phyloP scores from a whole-genome alignment of 2,888 invertebrate species.

The Lasioglossum marginatum region DNA sequence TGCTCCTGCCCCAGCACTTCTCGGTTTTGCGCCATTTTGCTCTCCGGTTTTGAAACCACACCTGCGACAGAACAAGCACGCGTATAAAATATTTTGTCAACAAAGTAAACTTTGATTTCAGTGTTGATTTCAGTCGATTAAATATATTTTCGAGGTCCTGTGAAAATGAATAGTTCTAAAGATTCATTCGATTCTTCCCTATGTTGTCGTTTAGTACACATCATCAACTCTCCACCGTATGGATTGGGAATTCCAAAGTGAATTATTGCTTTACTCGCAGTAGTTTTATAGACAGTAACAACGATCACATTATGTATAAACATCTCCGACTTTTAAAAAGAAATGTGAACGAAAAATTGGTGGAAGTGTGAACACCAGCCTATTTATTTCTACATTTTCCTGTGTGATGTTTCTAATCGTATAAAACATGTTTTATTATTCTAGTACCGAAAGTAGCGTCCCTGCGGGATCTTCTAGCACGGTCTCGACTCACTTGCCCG shows the following conservation, averaged over 20 bases:
- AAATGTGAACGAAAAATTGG: neutral
- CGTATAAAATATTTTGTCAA: neutral
- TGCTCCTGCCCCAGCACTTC: constrained; percentile 99
- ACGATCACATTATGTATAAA: neutral
- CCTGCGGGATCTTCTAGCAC: neutral
- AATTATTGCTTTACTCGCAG: too few species aligned
- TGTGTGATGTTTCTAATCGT: neutral
- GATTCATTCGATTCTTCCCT: neutral
- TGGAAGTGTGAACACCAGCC: neutral
- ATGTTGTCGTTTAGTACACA: too few species aligned
- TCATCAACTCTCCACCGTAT: too few species aligned
- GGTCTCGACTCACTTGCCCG: constrained; percentile 20
- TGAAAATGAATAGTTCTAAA: neutral
- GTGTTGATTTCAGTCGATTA: neutral
- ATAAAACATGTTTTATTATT: neutral
- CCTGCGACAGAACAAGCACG: constrained; percentile 87
- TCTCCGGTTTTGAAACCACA: constrained; percentile 99
- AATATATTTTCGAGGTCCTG: neutral
- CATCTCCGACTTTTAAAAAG: neutral
- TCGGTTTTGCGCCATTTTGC: constrained; percentile 99
- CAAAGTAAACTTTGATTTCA: neutral
- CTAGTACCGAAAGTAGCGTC: constrained; percentile 22
- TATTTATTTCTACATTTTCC: neutral
- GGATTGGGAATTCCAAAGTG: too few species aligned
- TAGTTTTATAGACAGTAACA: neutral